Percentiles rank a stretch among this genome's conserved stretches.
phyloP scores from a whole-genome alignment of 2,113 vertebrate genomes.

The Hippolais icterina region DNA sequence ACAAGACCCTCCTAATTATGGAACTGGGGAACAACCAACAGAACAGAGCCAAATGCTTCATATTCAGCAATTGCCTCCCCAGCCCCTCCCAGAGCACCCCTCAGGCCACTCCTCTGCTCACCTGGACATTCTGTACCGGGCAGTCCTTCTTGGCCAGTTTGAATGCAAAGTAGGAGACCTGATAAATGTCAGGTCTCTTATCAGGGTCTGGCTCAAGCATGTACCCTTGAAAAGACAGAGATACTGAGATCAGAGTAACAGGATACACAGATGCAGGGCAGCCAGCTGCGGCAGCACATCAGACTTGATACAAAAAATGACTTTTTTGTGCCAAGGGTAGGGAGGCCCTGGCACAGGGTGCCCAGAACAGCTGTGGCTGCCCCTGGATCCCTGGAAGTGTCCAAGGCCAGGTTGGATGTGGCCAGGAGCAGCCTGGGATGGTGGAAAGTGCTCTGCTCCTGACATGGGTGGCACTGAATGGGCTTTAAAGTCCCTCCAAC shows the following conservation, averaged over 20 bases:
- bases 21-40: background rate
- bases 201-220: constrained; percentile 98
- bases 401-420: accelerated
- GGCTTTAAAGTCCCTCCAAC: background rate
- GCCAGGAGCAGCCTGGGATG: background rate
- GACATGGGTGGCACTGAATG: background rate
- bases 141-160: constrained; percentile 89
- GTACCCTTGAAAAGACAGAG: constrained; percentile 77
- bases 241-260: background rate
- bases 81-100: background rate
- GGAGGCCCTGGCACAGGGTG: background rate
- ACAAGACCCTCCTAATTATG: background rate
- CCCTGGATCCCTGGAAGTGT: background rate
- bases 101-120: constrained; percentile 62
- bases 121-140: constrained; percentile 87
- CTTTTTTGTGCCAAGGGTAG: background rate
- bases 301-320: background rate
- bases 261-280: background rate
- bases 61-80: background rate
- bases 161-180: constrained; percentile 95
- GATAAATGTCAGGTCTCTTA: constrained; percentile 94
- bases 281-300: background rate
- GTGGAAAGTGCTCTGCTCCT: background rate
- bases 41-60: background rate
- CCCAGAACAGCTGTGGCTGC: background rate